phyloP scores from a whole-genome alignment of 2,888 invertebrate species.

The Apodemia hepburni region DNA sequence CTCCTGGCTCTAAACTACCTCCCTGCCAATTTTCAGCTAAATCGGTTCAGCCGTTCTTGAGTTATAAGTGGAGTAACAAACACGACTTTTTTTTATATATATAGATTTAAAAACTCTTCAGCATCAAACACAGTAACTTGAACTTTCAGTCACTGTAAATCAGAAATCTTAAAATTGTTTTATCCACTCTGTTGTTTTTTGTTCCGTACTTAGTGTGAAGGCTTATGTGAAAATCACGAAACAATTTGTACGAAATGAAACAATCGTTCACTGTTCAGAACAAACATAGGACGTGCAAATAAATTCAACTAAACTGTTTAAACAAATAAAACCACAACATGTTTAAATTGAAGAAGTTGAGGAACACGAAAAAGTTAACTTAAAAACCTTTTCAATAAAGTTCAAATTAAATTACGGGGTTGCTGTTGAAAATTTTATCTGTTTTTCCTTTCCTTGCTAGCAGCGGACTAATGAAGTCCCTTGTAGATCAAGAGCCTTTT shows the following conservation, averaged over 20 bases:
- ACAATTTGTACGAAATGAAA: constrained; percentile 23
- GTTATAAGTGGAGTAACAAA: too few species aligned
- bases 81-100: too few species aligned
- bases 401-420: constrained; percentile 20
- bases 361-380: constrained; percentile 15
- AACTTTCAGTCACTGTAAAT: too few species aligned
- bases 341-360: constrained; percentile 20
- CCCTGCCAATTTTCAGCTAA: too few species aligned
- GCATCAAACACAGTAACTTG: too few species aligned
- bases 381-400: constrained; percentile 2
- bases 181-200: neutral
- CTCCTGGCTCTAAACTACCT: too few species aligned
- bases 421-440: constrained; percentile 25
- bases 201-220: neutral
- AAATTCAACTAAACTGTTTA: constrained; percentile 31
- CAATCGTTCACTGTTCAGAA: constrained; percentile 27
- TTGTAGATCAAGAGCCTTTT: constrained; percentile 30
- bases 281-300: constrained; percentile 29
- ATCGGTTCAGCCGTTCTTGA: too few species aligned
- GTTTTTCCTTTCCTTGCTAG: constrained; percentile 31
- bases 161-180: too few species aligned
- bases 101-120: too few species aligned
- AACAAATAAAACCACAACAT: constrained; percentile 30
- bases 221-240: constrained; percentile 16
- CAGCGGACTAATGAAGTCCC: constrained; percentile 33